These are phyloP conservation scores for Drosophila hydei DNA, from an alignment of 1,140 invertebrate species.

Conservation along the genomic window DNA sequence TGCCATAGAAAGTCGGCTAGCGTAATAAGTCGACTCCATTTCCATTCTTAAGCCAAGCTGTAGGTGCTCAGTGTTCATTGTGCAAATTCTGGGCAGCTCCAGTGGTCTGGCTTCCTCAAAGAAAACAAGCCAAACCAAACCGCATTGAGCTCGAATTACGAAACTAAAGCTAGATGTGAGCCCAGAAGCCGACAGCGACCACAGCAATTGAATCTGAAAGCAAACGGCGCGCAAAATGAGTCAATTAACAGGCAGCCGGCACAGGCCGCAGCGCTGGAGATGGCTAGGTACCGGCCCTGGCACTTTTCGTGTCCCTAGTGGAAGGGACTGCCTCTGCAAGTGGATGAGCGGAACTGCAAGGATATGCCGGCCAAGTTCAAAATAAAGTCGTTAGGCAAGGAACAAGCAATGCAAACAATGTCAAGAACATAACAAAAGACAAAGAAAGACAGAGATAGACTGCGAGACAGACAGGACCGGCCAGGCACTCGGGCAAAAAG, in stretches of 20 bases:
- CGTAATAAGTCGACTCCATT: constrained; percentile 37
- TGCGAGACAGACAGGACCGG: constrained; percentile 1
- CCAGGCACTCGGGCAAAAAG: constrained; percentile 33
- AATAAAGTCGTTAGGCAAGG: constrained; percentile 74
- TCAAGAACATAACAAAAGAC: constrained; percentile 22
- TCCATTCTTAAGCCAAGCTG: constrained; percentile 9
- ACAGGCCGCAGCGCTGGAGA: constrained; percentile 42
- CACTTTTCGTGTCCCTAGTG: constrained; percentile 5
- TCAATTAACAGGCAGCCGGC: constrained; percentile 62
- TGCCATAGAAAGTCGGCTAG: constrained; percentile 22
- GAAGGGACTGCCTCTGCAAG: constrained; percentile 3
- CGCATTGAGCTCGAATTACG: constrained; percentile 22
- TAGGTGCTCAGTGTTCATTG: constrained; percentile 10
- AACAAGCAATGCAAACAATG: constrained; percentile 54
- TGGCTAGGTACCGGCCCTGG: constrained; percentile 29
- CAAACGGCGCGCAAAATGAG: constrained; percentile 72
- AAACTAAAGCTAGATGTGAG: constrained; percentile 5
- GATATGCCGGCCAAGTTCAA: constrained; percentile 54
- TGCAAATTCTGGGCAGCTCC: background rate
- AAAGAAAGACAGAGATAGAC: background rate
- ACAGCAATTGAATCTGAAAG: constrained; percentile 62
- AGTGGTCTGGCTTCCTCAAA: constrained; percentile 13
- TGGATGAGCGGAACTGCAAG: constrained; percentile 38
- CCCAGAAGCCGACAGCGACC: constrained; percentile 2
- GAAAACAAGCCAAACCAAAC: constrained; percentile 1